Evolutionary conservation across 1,140 invertebrate genomes (phyloP).

Genomic region (Listronotus oregonensis): DNA sequence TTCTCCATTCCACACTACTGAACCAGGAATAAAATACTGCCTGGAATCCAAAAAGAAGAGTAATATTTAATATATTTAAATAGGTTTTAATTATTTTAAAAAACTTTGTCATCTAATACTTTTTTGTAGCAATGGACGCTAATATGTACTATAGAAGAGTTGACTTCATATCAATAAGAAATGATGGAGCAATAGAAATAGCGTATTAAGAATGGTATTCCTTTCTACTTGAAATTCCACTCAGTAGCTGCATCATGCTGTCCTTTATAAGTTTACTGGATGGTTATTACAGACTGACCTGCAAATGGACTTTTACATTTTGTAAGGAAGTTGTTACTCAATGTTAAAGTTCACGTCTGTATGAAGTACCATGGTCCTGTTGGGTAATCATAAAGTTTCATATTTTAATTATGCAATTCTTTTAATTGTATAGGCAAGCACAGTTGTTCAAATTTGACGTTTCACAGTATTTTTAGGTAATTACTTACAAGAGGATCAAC

Average conservation of each 20-base stretch:
- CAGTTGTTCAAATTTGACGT: too few relatives aligned
- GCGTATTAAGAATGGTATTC: conserved; percentile 79
- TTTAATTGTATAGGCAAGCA: too few relatives aligned
- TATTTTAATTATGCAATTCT: conserved; percentile 57
- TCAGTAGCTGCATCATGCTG: conserved; percentile 63
- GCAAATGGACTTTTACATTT: conserved; percentile 89
- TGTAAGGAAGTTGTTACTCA: conserved; percentile 77
- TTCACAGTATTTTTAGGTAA: too few relatives aligned
- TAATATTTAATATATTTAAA: too few relatives aligned
- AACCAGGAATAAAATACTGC: conserved; percentile 69
- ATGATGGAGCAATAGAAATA: conserved; percentile 76
- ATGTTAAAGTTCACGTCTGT: conserved; percentile 71
- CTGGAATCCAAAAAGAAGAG: conserved; percentile 65
- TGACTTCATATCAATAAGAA: conserved; percentile 78
- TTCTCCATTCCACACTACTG: conserved; percentile 69
- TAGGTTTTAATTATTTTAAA: too few relatives aligned
- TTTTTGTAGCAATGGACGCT: conserved; percentile 65
- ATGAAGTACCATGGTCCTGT: conserved; percentile 88
- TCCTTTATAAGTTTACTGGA: conserved; percentile 85
- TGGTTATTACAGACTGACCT: conserved; percentile 85
- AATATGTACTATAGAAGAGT: conserved; percentile 79
- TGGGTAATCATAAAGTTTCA: conserved; percentile 51
- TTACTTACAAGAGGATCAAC: too few relatives aligned
- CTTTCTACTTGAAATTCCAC: conserved; percentile 74
- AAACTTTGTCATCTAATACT: too few relatives aligned